Evolutionary conservation across 2,797 vertebrate species (phyloP).

Genomic region (Discoglossus pictus): DNA sequence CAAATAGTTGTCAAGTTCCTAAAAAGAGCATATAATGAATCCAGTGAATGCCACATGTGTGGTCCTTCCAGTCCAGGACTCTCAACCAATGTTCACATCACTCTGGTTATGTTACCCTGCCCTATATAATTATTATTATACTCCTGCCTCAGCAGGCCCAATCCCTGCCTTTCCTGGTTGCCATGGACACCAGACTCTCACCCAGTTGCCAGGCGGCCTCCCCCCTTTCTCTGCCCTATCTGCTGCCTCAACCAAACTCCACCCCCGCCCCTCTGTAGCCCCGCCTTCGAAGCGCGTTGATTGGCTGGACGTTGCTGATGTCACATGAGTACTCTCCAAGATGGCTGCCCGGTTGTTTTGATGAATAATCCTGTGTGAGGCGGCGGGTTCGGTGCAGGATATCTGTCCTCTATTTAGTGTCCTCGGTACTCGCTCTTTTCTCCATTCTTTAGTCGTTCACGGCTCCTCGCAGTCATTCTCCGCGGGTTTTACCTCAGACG

Average conservation of each 20-base stretch:
- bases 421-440: too few species aligned
- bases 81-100: too few species aligned
- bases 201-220: slow-evolving; percentile 36
- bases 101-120: too few species aligned
- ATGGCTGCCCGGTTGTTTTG: slow-evolving; percentile 47
- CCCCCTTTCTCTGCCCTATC: slow-evolving; percentile 10
- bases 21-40: too few species aligned
- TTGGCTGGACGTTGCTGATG: slow-evolving; percentile 18
- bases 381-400: not conserved
- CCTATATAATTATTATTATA: too few species aligned
- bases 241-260: not conserved
- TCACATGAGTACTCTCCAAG: slow-evolving; percentile 40
- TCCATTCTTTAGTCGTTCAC: too few species aligned
- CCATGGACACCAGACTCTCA: slow-evolving; percentile 36
- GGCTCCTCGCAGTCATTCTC: not conserved
- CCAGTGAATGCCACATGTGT: too few species aligned
- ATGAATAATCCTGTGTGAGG: slow-evolving; percentile 49
- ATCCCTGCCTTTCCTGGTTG: not conserved
- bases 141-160: too few species aligned
- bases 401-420: too few species aligned
- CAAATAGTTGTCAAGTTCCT: too few species aligned
- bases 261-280: not conserved
- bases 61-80: too few species aligned
- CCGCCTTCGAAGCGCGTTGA: not conserved
- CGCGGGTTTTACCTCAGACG: not conserved